Evolutionary conservation across 2,888 invertebrate species (phyloP).

Genomic region (Hypomecis atomaria): DNA sequence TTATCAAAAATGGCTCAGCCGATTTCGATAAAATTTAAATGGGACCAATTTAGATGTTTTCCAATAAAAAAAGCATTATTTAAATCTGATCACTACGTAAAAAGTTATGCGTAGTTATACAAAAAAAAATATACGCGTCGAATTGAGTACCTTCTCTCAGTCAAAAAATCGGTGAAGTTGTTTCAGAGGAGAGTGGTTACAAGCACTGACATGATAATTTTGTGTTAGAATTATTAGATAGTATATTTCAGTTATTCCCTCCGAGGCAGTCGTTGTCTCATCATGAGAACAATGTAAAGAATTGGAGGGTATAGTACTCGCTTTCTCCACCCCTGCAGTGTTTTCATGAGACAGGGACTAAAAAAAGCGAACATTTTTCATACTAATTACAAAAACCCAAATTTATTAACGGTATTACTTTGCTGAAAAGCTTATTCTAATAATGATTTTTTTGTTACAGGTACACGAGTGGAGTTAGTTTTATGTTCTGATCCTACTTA

Average conservation of each 20-base stretch:
- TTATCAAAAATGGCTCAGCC: too few species aligned
- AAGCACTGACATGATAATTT: too few species aligned
- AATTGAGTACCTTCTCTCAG: too few species aligned
- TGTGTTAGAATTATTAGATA: too few species aligned
- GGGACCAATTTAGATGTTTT: too few species aligned
- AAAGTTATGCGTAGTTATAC: too few species aligned
- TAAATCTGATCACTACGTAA: too few species aligned
- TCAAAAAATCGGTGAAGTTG: too few species aligned
- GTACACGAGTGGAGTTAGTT: slow-evolving; percentile 64
- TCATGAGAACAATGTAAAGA: slow-evolving; percentile 73
- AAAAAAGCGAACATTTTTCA: slow-evolving; percentile 57
- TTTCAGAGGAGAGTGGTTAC: too few species aligned
- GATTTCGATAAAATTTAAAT: too few species aligned
- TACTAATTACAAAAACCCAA: not conserved
- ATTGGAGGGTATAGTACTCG: slow-evolving; percentile 71
- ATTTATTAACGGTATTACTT: not conserved
- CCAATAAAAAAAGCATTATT: too few species aligned
- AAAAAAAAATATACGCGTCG: too few species aligned
- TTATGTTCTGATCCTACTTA: slow-evolving; percentile 55
- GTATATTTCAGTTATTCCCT: slow-evolving; percentile 51
- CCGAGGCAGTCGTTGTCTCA: slow-evolving; percentile 76
- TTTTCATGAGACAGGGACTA: slow-evolving; percentile 63
- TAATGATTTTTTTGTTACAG: slow-evolving; percentile 61
- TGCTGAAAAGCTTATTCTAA: not conserved
- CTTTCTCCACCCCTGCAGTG: slow-evolving; percentile 73